phyloP scores from a whole-genome alignment of 1,140 invertebrate species.

The Nylanderia fulva region DNA sequence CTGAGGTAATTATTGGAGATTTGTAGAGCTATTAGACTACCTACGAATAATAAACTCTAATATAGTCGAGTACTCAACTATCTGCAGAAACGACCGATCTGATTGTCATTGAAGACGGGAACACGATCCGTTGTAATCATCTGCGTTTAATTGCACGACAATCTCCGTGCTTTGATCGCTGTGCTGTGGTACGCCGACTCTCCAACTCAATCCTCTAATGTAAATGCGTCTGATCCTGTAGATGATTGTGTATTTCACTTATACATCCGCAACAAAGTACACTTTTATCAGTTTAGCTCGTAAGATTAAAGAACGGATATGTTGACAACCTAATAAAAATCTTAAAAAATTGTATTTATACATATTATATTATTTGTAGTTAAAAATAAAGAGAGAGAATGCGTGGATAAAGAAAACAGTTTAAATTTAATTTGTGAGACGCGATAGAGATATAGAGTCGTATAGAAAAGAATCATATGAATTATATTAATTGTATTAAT shows the following conservation, averaged over 20 bases:
- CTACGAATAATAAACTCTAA: constrained; percentile 13
- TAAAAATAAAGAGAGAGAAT: background rate
- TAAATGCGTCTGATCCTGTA: constrained; percentile 4
- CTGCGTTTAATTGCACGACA: constrained; percentile 33
- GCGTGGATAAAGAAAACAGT: background rate
- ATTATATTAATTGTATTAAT: no score
- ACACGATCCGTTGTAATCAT: constrained; percentile 45
- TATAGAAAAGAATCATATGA: no score
- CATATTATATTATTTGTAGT: no score
- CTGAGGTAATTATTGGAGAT: no score
- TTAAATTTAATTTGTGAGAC: no score
- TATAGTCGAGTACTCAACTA: constrained; percentile 18
- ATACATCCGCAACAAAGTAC: background rate
- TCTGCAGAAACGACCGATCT: background rate
- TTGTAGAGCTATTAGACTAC: background rate
- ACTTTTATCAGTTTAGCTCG: background rate
- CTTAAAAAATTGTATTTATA: background rate
- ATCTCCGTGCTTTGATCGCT: background rate
- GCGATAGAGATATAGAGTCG: no score
- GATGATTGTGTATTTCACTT: background rate
- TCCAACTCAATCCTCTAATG: constrained; percentile 15
- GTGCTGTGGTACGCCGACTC: background rate
- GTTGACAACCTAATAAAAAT: background rate
- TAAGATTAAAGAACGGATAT: background rate
- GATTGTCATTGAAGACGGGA: constrained; percentile 39